Evolutionary conservation across 2,888 invertebrate genomes (phyloP).

Genomic region (Drepana falcataria): DNA sequence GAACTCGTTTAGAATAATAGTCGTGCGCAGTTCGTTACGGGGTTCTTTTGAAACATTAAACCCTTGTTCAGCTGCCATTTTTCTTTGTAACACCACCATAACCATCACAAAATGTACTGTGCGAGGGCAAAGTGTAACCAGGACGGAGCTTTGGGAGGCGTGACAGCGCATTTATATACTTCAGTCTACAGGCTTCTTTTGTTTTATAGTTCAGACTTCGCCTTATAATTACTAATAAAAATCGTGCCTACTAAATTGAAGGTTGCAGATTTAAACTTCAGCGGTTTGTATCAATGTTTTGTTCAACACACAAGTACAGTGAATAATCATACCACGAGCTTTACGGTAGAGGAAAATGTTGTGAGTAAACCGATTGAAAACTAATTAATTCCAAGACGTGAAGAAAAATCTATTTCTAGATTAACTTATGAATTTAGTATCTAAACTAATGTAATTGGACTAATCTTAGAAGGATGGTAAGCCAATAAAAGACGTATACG

Average conservation of each 20-base stretch:
- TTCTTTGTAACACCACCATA: slow-evolving; percentile 19
- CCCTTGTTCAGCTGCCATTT: slow-evolving; percentile 33
- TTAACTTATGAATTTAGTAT: background rate
- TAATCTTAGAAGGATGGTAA: background rate
- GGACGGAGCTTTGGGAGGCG: background rate
- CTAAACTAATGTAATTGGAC: background rate
- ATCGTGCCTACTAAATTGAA: too few relatives aligned
- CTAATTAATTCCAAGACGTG: too few relatives aligned
- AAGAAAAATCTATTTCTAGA: too few relatives aligned
- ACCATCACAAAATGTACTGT: slow-evolving; percentile 13
- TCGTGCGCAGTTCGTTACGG: slow-evolving; percentile 28
- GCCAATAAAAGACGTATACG: background rate
- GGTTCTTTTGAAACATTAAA: slow-evolving; percentile 42
- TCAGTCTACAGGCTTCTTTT: background rate
- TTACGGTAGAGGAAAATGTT: too few relatives aligned
- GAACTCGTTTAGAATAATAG: slow-evolving; percentile 19
- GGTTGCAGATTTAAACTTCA: too few relatives aligned
- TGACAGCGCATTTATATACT: slow-evolving; percentile 6
- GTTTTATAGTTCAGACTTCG: background rate
- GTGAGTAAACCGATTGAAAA: too few relatives aligned
- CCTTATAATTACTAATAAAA: background rate
- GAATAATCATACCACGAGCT: too few relatives aligned
- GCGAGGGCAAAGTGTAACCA: slow-evolving; percentile 2
- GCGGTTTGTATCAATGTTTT: too few relatives aligned
- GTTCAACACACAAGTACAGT: too few relatives aligned